Evolutionary conservation across 2,113 vertebrate species (phyloP), one percentile per base, ranked within the genome.

Genomic region (Callionymus lyra): DNA sequence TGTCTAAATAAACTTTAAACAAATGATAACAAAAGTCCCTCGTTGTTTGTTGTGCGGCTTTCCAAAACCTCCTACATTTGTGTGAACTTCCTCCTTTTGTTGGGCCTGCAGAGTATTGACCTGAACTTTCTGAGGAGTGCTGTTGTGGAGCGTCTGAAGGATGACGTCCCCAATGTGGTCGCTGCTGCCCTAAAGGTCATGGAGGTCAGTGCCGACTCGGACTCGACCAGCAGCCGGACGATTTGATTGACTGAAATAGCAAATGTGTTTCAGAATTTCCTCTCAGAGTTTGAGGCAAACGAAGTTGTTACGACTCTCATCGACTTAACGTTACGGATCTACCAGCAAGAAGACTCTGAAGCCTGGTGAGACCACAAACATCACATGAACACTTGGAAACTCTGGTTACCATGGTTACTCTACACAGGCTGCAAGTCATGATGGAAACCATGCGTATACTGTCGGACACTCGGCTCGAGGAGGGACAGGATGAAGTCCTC

Each of bases 81-180:
- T n/a, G n/a, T 34, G 5, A 12, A 12, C 33, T 2, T 3, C 33
- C 2, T 46, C 33, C 5, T 21, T 10, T 33, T 12, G 35, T 48
- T 44, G 70, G 8, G 4, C 72, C 74, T 88, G 85, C 87, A 85
- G 45, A 88, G 83, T 47, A 80, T 94, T 53, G 90, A 95, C 45
- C 64, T 85, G 3, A 58, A 52, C 39, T 99, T 98, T 65, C 74
- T 98, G 72, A 89, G 82, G 59, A 89, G 88, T 45, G 86, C 89
- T 6, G 50, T 95, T 60, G 53, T 87, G 44, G 76, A 82, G 3
- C 86, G 93, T 1, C 79, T 99, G 37, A 81, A 56, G 19, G 95
- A 99, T 69, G 91, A 97, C 11, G 84, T 80, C 1, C 51, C 76
- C 5, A 85, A 88, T 4, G 89, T 99, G 11, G 88, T 93, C 12